phyloP scores from a whole-genome alignment of 2,797 vertebrate genomes.

The Tympanoctomys barrerae region DNA sequence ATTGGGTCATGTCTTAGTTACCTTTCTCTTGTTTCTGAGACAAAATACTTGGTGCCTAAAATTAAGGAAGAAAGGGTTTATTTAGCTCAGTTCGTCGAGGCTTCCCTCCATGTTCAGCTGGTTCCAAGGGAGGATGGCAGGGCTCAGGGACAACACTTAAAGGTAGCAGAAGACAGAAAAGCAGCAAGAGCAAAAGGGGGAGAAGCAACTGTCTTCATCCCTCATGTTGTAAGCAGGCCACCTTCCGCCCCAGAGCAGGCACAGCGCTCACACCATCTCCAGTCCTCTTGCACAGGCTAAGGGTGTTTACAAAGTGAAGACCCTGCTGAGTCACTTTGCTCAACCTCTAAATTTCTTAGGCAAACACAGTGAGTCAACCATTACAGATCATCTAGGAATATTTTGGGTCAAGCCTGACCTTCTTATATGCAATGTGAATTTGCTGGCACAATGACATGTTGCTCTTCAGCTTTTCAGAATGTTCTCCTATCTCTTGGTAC shows the following conservation, averaged over 20 bases:
- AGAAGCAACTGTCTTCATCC: background rate
- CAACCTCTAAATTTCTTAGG: background rate
- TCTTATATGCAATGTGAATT: background rate
- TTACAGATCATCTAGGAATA: slow-evolving; percentile 19
- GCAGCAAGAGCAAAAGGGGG: background rate
- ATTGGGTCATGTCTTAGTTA: background rate
- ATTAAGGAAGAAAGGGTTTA: background rate
- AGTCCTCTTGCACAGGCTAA: background rate
- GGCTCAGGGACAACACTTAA: background rate
- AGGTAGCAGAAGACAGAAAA: background rate
- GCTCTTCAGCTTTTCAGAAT: background rate
- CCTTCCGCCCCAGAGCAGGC: too few species aligned
- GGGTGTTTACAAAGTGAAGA: background rate
- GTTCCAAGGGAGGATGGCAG: background rate
- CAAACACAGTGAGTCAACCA: background rate
- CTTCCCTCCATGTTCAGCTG: background rate
- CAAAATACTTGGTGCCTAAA: background rate
- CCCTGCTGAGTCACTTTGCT: background rate
- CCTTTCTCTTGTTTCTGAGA: background rate
- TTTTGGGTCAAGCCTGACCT: background rate
- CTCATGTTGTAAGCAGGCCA: background rate
- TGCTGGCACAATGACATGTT: background rate
- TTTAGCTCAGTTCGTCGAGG: background rate
- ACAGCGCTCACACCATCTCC: background rate
- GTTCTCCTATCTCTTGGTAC: background rate